Conservation (phyloP, 2,113 vertebrate genomes). For the Callipepla californica region DNA sequence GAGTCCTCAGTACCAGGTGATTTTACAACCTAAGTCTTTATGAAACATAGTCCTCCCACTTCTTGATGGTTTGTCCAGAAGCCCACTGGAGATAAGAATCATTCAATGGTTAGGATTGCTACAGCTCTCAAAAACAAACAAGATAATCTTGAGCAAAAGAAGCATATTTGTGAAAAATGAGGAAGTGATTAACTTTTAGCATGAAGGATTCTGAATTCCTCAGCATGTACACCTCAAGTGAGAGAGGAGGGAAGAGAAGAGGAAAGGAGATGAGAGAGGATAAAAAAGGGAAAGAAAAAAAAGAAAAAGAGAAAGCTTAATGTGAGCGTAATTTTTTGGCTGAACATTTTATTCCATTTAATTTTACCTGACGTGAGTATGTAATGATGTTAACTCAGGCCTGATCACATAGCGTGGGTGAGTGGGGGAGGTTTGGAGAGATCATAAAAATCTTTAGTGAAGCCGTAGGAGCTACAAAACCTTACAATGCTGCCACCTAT, state of each 20-base stretch:
- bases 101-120: background rate
- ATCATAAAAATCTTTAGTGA: background rate
- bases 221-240: background rate
- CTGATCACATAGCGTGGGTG: background rate
- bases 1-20: rapidly evolving
- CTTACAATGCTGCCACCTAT: slow-evolving; percentile 85
- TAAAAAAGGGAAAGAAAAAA: rapidly evolving
- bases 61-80: background rate
- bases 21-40: background rate
- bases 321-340: slow-evolving; percentile 24
- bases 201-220: background rate
- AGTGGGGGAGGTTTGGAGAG: background rate
- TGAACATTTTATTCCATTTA: slow-evolving; percentile 47
- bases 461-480: slow-evolving; percentile 22
- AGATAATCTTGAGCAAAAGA: background rate
- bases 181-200: background rate
- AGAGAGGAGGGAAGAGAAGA: rapidly evolving
- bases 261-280: rapidly evolving
- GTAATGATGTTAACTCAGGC: slow-evolving; percentile 17
- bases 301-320: background rate
- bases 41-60: background rate
- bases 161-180: background rate
- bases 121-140: background rate
- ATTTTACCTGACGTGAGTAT: slow-evolving; percentile 35
- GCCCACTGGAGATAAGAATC: background rate